Evolutionary conservation across 2,797 vertebrate genomes (phyloP), one percentile per base, ranked within the genome.

Genomic region (Xiphorhynchus erythropygius): DNA sequence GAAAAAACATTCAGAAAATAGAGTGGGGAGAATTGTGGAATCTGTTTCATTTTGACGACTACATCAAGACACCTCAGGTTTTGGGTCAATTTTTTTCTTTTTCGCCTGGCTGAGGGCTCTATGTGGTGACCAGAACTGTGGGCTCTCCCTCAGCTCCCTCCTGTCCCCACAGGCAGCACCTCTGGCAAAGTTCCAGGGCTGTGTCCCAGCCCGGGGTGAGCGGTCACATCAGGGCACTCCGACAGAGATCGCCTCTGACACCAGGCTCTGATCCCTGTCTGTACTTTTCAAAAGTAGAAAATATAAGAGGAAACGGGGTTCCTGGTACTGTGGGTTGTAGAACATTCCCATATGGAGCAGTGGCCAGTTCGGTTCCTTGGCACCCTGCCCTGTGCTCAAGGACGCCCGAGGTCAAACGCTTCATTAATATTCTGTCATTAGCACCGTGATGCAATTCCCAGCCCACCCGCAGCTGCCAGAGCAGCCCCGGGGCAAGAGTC

Each of bases 391-490:
- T 28, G 8, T 1, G 0, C 41, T 39, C 75, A 83, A 93, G 93
- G 94, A 93, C 24, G 0, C 3, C n/a, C 0, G 10, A 95, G 84
- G 80, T 84, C 30, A 84, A 87, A 41, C 21, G 2, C 22, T 73
- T 87, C 41, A 21, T 92, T 79, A 67, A 50, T 17, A 15, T 59
- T 37, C 74, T 27, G 63, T 78, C 92, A 30, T 90, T 93, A 87
- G 70, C 82, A 27, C 27, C 13, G 10, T 70, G 88, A 74, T 79
- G 94, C 90, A 93, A 77, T 83, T 93, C 69, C 82, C 52, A 13
- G 37, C 73, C 82, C 90, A 41, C 13, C 8, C 0, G 21, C 80
- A 93, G 88, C 90, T 95, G 92, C 37, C 84, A 64, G 85, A 18
- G 62, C 32, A 1, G 56, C 59, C 21, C 19, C 7, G 68, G 59